Conservation (phyloP, 2,113 vertebrate species). For the Chlorodrepanis virens region DNA sequence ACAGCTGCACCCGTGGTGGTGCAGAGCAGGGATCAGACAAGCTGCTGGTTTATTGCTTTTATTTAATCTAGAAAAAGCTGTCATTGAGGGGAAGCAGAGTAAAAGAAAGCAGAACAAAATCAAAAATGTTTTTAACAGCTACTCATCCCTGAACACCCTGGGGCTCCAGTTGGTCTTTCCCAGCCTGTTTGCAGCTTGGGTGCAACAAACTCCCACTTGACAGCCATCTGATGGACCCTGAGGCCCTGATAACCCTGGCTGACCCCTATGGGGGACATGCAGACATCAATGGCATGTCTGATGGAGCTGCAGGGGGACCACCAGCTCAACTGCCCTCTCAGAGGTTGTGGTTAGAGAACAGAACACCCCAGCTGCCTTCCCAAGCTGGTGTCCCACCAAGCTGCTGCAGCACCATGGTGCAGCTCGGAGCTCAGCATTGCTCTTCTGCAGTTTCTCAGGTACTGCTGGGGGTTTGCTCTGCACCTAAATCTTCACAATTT, state of each 20-base stretch:
- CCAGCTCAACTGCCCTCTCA: not conserved
- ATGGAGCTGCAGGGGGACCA: not conserved
- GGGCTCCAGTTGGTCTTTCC: not conserved
- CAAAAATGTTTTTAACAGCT: not conserved
- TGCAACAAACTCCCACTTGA: not conserved
- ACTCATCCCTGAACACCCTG: accelerated
- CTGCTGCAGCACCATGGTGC: not conserved
- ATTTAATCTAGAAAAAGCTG: not conserved
- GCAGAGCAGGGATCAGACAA: not conserved
- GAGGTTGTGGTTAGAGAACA: accelerated
- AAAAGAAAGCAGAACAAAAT: not conserved
- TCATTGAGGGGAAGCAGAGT: not conserved
- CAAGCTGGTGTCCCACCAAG: accelerated
- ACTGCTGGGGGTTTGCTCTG: not conserved
- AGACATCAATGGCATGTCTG: accelerated
- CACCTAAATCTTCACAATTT: not conserved
- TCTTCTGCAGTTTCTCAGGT: not conserved
- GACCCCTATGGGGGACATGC: accelerated
- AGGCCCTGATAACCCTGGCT: not conserved
- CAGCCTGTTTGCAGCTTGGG: not conserved
- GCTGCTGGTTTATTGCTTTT: not conserved
- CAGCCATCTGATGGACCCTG: not conserved
- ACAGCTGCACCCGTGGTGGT: not conserved
- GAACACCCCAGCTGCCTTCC: not conserved
- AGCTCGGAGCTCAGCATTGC: not conserved